Evolutionary conservation across 2,113 vertebrate genomes (phyloP), one percentile per base, ranked within the genome.

Genomic region (Lutjanus erythropterus): DNA sequence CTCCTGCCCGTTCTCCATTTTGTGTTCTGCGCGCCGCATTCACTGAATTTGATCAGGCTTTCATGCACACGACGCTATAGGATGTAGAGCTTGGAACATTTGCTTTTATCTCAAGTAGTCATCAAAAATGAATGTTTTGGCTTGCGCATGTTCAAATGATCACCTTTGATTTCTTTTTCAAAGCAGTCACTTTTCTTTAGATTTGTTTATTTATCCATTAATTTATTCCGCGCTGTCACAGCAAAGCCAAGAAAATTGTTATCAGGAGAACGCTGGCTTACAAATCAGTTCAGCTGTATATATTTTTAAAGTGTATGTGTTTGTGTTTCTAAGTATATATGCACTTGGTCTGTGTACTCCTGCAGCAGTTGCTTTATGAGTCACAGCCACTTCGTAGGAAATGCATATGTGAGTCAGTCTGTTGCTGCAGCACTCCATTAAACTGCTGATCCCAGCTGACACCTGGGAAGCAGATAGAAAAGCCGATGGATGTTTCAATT

Each of bases 361-460:
- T 74, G 66, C 71, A 74, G 81, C 55, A 75, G 75, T 71, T 72
- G 37, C 80, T 71, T 80, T 84, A 55, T 89, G 87, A 91, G 81
- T 93, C 83, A 88, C 58, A 52, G 74, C 64, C 60, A 37, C 71
- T 84, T 39, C 55, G 72, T 50, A 62, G 75, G 42, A 80, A 75
- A 75, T 66, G 41, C 69, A 81, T 61, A 71, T 42, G 60, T 73
- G 66, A 86, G 80, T 84, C 71, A 77, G 70, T 68, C 61, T 72
- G 62, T 78, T 66, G 69, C 71, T 61, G 74, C 79, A 60, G 81
- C 79, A 71, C 67, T 85, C 78, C 68, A 77, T 82, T 87, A 69
- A 89, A 86, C 77, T 37, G 55, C 42, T 9, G 25, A 76, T 85
- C 65, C 66, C 41, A 33, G 47, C 65, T 71, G 70, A 80, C 52